Evolutionary conservation across 2,888 invertebrate genomes (phyloP), one percentile per base, ranked within the genome.

Genomic region (Arge pagana): DNA sequence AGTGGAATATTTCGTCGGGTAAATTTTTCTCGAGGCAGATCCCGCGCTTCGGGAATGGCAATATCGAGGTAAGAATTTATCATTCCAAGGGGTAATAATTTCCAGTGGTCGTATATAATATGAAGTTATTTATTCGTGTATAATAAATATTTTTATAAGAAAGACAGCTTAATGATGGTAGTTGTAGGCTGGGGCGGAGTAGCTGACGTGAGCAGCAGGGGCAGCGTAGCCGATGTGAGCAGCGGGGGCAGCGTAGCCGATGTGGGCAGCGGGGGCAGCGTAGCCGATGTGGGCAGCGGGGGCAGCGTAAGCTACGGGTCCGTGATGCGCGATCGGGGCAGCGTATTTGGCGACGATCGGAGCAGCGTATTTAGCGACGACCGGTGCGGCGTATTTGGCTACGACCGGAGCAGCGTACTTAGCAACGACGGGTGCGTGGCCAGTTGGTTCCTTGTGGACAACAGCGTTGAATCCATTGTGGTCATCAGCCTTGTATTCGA

Each of bases 81-180:
- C n/a, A n/a, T n/a, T n/a, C n/a, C n/a, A n/a, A n/a, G n/a, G n/a
- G n/a, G n/a, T n/a, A n/a, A n/a, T n/a, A n/a, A n/a, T n/a, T n/a
- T n/a, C n/a, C n/a, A n/a, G n/a, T n/a, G n/a, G n/a, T n/a, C n/a
- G n/a, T n/a, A n/a, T n/a, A n/a, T n/a, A n/a, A n/a, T n/a, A n/a
- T n/a, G n/a, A n/a, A n/a, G n/a, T n/a, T n/a, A n/a, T 35, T 45
- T 45, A 45, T 45, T 33, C 45, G 43, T 40, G 36, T 28, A 21
- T 21, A 55, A 55, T 55, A 50, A 55, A 55, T 55, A 42, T 30
- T 23, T 30, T 37, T 39, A 28, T 80, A 78, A 28, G 78, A 80
- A 79, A 10, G 80, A 80, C 8, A 80, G 80, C 65, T 80, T 80
- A 19, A 80, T 45, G 45, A 3, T 45, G 45, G 45, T 61, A 61